Conservation (phyloP, 1,140 invertebrate genomes). For the Chrysomallon squamiferum region DNA sequence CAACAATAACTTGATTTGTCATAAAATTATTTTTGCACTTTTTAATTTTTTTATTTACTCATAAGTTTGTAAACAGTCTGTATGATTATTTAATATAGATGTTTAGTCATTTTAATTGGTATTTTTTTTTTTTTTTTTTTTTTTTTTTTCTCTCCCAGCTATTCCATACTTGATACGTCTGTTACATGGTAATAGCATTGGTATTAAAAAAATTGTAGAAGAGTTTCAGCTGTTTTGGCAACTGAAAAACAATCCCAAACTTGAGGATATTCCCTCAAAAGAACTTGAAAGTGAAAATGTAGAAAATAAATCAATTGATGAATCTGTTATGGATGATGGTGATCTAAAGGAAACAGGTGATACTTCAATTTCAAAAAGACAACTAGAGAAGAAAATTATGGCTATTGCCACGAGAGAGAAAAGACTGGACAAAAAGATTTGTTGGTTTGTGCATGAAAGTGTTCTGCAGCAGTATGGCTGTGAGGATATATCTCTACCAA, state of each 20-base stretch:
- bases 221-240: conserved; percentile 73
- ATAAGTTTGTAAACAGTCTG: no score
- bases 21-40: no score
- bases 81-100: no score
- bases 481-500: conserved; percentile 60
- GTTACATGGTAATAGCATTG: conserved; percentile 73
- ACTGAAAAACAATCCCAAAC: conserved; percentile 64
- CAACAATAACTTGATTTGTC: no score
- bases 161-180: conserved; percentile 74
- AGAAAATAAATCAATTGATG: not conserved
- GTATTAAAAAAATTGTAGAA: conserved; percentile 69
- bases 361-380: conserved; percentile 53
- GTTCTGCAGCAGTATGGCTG: conserved; percentile 68
- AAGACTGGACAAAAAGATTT: conserved; percentile 63
- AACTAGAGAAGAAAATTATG: conserved; percentile 56
- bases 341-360: conserved; percentile 5
- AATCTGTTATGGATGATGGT: not conserved
- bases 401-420: conserved; percentile 70
- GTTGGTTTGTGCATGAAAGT: conserved; percentile 75
- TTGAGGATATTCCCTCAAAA: not conserved
- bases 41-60: no score
- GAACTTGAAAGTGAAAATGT: not conserved
- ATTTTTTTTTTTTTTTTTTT: no score
- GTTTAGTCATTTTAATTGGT: no score
- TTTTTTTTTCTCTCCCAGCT: conserved; percentile 54